These are phyloP conservation scores for Loripinus fragilis DNA, from an alignment of 2,888 invertebrate genomes.

Conservation along the genomic window DNA sequence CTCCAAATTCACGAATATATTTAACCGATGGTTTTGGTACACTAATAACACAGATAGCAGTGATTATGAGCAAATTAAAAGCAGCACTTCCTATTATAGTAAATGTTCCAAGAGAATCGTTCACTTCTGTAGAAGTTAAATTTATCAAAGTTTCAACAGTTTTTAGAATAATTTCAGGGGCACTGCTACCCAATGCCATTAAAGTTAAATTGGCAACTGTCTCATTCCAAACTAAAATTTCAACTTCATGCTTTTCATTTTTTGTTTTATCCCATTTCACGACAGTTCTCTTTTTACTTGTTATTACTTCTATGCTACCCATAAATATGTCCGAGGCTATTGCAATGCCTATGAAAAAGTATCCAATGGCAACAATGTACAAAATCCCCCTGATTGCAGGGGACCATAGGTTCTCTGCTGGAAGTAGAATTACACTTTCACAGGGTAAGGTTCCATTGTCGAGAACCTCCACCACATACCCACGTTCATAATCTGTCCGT, in stretches of 20 bases:
- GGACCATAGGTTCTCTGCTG: slow-evolving; percentile 81
- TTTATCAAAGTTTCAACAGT: slow-evolving; percentile 69
- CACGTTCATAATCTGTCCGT: slow-evolving; percentile 67
- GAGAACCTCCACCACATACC: slow-evolving; percentile 75
- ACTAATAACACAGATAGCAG: slow-evolving; percentile 79
- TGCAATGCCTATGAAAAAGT: slow-evolving; percentile 80
- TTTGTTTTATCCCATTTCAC: slow-evolving; percentile 77
- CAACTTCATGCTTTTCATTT: slow-evolving; percentile 74
- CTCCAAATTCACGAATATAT: slow-evolving; percentile 78
- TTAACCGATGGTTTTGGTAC: slow-evolving; percentile 71
- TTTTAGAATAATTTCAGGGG: slow-evolving; percentile 81
- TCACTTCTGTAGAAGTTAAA: slow-evolving; percentile 53
- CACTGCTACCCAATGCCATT: slow-evolving; percentile 81
- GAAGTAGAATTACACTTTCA: slow-evolving; percentile 77
- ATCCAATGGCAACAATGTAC: slow-evolving; percentile 78
- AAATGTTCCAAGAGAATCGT: slow-evolving; percentile 79
- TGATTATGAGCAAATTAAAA: slow-evolving; percentile 81
- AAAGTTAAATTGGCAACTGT: slow-evolving; percentile 82
- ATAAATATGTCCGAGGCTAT: slow-evolving; percentile 81
- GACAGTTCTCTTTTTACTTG: slow-evolving; percentile 78
- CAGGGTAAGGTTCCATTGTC: slow-evolving; percentile 64
- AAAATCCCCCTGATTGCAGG: slow-evolving; percentile 73
- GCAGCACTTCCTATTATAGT: slow-evolving; percentile 82
- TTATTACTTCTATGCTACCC: slow-evolving; percentile 82
- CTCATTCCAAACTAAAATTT: slow-evolving; percentile 81